Evolutionary conservation across 2,888 invertebrate genomes (phyloP).

Genomic region (Deroplatys truncata): DNA sequence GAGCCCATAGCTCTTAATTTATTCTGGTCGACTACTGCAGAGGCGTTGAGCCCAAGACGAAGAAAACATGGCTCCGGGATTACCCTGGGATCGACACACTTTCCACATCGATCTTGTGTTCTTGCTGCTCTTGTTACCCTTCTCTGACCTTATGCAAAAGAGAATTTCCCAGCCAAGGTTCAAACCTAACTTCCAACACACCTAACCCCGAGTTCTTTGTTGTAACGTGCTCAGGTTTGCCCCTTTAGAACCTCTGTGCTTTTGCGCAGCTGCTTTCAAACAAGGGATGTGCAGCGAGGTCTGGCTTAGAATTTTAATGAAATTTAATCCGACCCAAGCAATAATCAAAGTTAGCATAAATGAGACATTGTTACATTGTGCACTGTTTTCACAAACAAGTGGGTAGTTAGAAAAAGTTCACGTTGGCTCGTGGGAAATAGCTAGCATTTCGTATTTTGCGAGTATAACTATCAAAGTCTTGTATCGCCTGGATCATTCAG

Average conservation of each 20-base stretch:
- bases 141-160: neutral
- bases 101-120: neutral
- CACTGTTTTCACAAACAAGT: too few relatives aligned
- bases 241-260: neutral
- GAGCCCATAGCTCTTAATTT: conserved; percentile 15
- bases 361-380: too few relatives aligned
- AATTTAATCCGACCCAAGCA: too few relatives aligned
- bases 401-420: too few relatives aligned
- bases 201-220: neutral
- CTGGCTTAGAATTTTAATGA: too few relatives aligned
- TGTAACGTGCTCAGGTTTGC: neutral
- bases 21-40: neutral
- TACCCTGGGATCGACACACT: neutral
- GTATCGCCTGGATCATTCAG: too few relatives aligned
- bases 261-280: neutral
- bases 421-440: too few relatives aligned
- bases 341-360: too few relatives aligned
- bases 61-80: neutral
- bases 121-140: neutral
- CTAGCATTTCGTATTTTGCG: too few relatives aligned
- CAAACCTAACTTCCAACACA: neutral
- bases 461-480: too few relatives aligned
- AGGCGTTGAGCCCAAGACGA: neutral
- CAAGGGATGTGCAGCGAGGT: too few relatives aligned
- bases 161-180: neutral